A percentile compares a stretch with the other conserved stretches of the same genome.
Evolutionary conservation across 1,140 invertebrate genomes (phyloP).

Genomic region (Trachelipus rathkii): DNA sequence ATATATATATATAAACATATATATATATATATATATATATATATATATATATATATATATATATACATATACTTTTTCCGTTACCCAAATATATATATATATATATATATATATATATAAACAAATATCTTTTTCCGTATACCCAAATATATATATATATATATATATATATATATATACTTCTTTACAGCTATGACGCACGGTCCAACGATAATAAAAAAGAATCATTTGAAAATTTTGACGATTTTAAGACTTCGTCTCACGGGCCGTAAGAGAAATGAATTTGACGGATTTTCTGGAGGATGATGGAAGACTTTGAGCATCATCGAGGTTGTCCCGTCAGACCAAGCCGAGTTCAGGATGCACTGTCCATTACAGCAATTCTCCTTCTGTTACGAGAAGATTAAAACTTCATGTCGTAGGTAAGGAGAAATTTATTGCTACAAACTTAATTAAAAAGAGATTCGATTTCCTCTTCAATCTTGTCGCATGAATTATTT

Average conservation of each 20-base stretch:
- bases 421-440: slow-evolving; percentile 14
- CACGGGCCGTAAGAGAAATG: neutral
- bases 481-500: no score
- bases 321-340: slow-evolving; percentile 19
- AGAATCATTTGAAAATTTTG: neutral
- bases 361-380: slow-evolving; percentile 28
- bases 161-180: no score
- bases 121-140: no score
- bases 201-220: neutral
- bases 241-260: neutral
- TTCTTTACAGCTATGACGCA: neutral
- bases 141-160: no score
- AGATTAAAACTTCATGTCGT: slow-evolving; percentile 24
- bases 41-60: no score
- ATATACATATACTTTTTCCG: no score
- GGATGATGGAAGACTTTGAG: slow-evolving; percentile 23
- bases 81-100: no score
- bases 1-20: no score
- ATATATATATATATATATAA: no score
- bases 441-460: no score
- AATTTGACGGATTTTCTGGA: slow-evolving; percentile 19
- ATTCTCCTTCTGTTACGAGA: slow-evolving; percentile 22
- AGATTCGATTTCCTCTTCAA: no score
- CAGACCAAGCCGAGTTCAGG: slow-evolving; percentile 28
- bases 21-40: no score